Evolutionary conservation across 37 sponge, comb jelly and placozoan genomes (phyloP).

Genomic region (Halisarca cf. caerulea): DNA sequence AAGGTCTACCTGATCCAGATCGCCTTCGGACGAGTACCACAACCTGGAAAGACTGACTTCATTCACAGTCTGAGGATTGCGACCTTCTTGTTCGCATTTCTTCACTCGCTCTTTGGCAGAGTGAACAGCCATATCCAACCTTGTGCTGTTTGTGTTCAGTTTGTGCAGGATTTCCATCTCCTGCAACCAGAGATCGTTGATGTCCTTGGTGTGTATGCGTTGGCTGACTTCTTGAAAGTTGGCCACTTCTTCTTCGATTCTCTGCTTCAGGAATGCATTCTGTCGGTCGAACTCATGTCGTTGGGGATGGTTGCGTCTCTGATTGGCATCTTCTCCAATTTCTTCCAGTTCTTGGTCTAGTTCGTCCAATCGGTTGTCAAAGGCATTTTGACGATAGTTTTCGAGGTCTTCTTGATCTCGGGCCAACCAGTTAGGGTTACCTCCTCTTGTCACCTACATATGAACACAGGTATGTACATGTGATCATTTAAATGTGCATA

Average conservation of each 20-base stretch:
- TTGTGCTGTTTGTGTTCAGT: not conserved
- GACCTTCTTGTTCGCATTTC: not conserved
- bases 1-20: slow-evolving; percentile 16
- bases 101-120: slow-evolving; percentile 31
- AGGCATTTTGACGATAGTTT: not conserved
- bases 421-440: slow-evolving; percentile 21
- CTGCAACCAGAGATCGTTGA: slow-evolving; percentile 29
- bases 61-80: not conserved
- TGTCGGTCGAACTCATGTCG: not conserved
- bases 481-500: too few relatives aligned
- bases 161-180: slow-evolving; percentile 63
- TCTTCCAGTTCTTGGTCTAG: slow-evolving; percentile 36
- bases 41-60: not conserved
- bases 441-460: not conserved
- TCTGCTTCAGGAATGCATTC: not conserved
- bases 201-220: not conserved
- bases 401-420: slow-evolving; percentile 5
- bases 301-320: slow-evolving; percentile 1
- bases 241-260: not conserved
- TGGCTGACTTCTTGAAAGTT: not conserved
- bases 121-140: slow-evolving; percentile 10
- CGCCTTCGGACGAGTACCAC: slow-evolving; percentile 2
- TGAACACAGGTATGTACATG: not conserved
- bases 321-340: not conserved
- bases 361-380: slow-evolving; percentile 1